phyloP scores from a whole-genome alignment of 1,140 invertebrate species.

The Atta texana region DNA sequence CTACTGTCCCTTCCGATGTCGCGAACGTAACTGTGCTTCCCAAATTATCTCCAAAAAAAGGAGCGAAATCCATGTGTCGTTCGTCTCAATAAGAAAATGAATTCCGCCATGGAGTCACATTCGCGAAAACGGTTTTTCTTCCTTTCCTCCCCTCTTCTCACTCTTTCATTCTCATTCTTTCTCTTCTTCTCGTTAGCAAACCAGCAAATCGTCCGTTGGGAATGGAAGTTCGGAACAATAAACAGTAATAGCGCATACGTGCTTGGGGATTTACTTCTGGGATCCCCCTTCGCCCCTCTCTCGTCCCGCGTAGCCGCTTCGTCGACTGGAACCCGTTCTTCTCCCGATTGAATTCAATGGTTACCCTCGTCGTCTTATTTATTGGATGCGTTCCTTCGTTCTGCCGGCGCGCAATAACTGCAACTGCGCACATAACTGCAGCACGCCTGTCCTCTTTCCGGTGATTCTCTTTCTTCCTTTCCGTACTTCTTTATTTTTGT shows the following conservation, averaged over 20 bases:
- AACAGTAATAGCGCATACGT: constrained; percentile 81
- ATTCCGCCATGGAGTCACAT: constrained; percentile 52
- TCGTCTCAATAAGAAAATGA: constrained; percentile 56
- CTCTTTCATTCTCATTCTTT: background rate
- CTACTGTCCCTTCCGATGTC: background rate
- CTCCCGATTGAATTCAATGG: constrained; percentile 85
- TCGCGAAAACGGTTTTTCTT: constrained; percentile 65
- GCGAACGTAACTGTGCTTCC: constrained; percentile 44
- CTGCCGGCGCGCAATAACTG: constrained; percentile 72
- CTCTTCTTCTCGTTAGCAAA: constrained; percentile 24
- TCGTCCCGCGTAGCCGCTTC: constrained; percentile 40
- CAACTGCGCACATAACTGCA: constrained; percentile 68
- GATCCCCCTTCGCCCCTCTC: constrained; percentile 22
- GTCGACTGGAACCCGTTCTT: constrained; percentile 76
- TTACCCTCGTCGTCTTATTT: constrained; percentile 84
- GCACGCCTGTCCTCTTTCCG: constrained; percentile 35
- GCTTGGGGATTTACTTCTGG: constrained; percentile 77
- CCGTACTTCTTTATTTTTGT: constrained; percentile 9
- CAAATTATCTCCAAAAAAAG: background rate
- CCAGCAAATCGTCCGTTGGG: constrained; percentile 67
- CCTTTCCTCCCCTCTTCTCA: constrained; percentile 21
- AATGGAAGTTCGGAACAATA: constrained; percentile 83
- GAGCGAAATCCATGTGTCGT: constrained; percentile 65
- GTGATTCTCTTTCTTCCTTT: background rate
- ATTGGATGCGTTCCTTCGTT: constrained; percentile 81